Evolutionary conservation across 2,797 vertebrate genomes (phyloP).

Genomic region (Caiman crocodilus): DNA sequence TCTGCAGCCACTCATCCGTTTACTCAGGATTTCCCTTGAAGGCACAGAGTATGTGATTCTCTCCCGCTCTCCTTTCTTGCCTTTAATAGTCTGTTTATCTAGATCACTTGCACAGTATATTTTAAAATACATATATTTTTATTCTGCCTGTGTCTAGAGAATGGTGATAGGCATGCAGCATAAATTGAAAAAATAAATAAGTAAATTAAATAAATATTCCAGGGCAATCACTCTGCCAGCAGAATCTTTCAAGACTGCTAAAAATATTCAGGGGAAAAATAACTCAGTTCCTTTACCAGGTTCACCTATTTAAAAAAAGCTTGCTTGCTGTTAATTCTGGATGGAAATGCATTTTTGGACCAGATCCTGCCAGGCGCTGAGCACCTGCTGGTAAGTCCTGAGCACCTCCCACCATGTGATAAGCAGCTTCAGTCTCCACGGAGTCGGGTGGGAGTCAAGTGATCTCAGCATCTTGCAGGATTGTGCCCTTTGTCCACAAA

Average conservation of each 20-base stretch:
- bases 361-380: slow-evolving; percentile 23
- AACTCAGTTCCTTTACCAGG: slow-evolving; percentile 45
- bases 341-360: slow-evolving; percentile 8
- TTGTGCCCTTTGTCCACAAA: slow-evolving; percentile 17
- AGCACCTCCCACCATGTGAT: neutral
- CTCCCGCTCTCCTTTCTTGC: neutral
- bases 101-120: neutral
- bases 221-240: slow-evolving; percentile 29
- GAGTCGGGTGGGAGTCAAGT: neutral
- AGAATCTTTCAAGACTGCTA: slow-evolving; percentile 26
- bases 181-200: slow-evolving; percentile 53
- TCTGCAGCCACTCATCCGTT: neutral
- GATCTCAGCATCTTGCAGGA: neutral
- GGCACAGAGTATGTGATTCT: neutral
- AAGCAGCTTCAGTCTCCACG: neutral
- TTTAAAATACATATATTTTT: neutral
- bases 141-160: neutral
- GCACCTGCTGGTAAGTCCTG: neutral
- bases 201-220: slow-evolving; percentile 62
- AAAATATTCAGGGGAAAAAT: slow-evolving; percentile 48
- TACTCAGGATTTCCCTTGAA: neutral
- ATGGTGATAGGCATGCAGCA: neutral
- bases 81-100: neutral
- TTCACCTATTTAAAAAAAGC: neutral
- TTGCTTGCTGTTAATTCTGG: neutral